Evolutionary conservation across 2,888 invertebrate genomes (phyloP).

Genomic region (Melieria crassipennis): DNA sequence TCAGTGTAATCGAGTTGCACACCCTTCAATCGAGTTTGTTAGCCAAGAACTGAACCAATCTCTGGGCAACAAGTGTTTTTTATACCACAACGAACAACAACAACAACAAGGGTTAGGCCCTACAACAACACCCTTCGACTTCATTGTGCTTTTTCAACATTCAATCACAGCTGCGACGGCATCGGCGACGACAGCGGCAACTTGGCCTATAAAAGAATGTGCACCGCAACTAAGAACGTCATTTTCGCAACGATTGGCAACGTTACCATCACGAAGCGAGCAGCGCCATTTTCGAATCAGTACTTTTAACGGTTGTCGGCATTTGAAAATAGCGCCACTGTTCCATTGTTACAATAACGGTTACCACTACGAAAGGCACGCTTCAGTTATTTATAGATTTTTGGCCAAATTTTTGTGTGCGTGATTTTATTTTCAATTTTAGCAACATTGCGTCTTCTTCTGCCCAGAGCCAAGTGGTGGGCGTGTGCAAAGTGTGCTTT

Average conservation of each 20-base stretch:
- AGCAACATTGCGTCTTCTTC: no score
- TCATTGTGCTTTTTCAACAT: not conserved
- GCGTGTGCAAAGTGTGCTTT: constrained; percentile 10
- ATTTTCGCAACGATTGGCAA: constrained; percentile 60
- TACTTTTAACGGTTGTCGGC: constrained; percentile 14
- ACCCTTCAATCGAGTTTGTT: no score
- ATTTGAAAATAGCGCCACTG: not conserved
- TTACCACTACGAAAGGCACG: not conserved
- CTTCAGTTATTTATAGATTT: not conserved
- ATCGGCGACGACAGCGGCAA: constrained; percentile 6
- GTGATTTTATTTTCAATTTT: no score
- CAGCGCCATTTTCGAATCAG: not conserved
- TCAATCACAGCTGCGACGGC: constrained; percentile 5
- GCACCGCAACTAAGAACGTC: constrained; percentile 58
- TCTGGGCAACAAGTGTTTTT: no score
- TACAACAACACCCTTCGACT: not conserved
- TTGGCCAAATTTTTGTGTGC: not conserved
- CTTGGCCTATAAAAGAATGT: constrained; percentile 62
- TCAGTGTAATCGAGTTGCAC: no score
- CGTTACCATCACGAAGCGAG: constrained; percentile 39
- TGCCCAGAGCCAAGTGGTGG: not conserved
- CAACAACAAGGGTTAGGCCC: constrained; percentile 22
- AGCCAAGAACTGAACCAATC: no score
- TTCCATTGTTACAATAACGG: not conserved
- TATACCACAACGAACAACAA: not conserved